phyloP scores from a whole-genome alignment of 2,113 vertebrate species.

The Sardina pilchardus region DNA sequence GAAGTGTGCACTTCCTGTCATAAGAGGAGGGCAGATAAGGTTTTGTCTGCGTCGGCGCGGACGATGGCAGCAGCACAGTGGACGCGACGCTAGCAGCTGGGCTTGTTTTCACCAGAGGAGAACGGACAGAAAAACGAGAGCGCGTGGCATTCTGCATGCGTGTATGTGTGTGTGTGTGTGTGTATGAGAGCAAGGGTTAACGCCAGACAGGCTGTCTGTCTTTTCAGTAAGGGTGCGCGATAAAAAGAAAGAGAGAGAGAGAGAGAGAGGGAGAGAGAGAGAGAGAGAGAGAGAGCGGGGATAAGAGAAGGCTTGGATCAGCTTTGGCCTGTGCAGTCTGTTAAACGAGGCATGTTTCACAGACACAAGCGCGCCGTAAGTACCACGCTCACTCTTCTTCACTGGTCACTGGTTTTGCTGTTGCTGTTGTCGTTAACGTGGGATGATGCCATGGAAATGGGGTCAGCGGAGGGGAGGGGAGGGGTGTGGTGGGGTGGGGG shows the following conservation, averaged over 20 bases:
- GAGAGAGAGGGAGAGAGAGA: background rate
- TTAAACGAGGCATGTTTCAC: constrained; percentile 9
- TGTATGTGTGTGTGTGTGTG: background rate
- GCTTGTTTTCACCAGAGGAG: background rate
- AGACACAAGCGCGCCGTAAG: background rate
- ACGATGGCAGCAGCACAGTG: constrained; percentile 5
- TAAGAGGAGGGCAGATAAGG: constrained; percentile 69
- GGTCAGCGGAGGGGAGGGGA: background rate
- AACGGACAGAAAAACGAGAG: background rate
- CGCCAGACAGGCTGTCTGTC: background rate
- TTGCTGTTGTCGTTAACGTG: background rate
- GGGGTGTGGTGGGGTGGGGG: no score
- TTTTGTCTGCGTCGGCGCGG: background rate
- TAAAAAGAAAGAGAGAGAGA: background rate
- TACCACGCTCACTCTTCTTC: background rate
- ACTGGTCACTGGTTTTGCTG: background rate
- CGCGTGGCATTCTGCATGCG: no score
- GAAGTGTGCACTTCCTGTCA: constrained; percentile 73
- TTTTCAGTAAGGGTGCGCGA: background rate
- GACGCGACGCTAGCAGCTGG: background rate
- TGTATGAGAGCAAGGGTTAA: background rate
- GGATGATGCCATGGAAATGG: background rate
- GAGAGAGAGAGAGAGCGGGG: background rate
- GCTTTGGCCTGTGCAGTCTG: background rate
- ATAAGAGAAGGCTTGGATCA: background rate